Evolutionary conservation across 2,113 vertebrate species (phyloP), one percentile per base, ranked within the genome.

Genomic region (Cromileptes altivelis): DNA sequence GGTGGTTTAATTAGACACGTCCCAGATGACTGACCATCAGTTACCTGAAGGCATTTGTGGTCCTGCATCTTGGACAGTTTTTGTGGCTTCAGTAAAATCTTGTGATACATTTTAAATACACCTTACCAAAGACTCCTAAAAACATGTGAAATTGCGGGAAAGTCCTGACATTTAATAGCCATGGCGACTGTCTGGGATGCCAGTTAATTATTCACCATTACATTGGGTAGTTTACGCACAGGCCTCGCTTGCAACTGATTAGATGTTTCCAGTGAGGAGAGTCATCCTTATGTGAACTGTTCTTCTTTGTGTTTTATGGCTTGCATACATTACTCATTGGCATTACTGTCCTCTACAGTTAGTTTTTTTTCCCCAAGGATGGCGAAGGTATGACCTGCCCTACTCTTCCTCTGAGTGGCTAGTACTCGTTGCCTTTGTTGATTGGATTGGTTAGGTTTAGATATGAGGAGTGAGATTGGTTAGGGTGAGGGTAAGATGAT

Each of bases 1-100:
- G 23, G 49, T 53, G 27, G 47, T 73, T 76, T 85, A 84, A 90
- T 75, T 74, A 81, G 82, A 87, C 75, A 60, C 13, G 37, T 37
- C 33, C 21, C 69, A 78, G 75, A 70, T 64, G 73, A 81, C 64
- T 85, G 81, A 68, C 50, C 70, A 57, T 75, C 45, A 30, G 58
- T 85, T 23, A 75, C 47, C 63, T 57, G 19, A 69, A 50, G 19
- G 57, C 64, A 78, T 75, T 69, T 19, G 18, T n/a, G 23, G 10
- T 25, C 40, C 27, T 13, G 10, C 55, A 23, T 68, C 4, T 13
- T 77, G 45, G 18, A 37, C 25, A 64, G 9, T 63, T 49, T 47
- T 71, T 55, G 2, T 37, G 4, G 30, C 33, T 67, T 52, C 3
- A 19, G 15, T 57, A 15, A 58, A 75, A 70, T 37, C 3, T 15